phyloP scores from a whole-genome alignment of 2,797 vertebrate species.

The Microtus californicus region DNA sequence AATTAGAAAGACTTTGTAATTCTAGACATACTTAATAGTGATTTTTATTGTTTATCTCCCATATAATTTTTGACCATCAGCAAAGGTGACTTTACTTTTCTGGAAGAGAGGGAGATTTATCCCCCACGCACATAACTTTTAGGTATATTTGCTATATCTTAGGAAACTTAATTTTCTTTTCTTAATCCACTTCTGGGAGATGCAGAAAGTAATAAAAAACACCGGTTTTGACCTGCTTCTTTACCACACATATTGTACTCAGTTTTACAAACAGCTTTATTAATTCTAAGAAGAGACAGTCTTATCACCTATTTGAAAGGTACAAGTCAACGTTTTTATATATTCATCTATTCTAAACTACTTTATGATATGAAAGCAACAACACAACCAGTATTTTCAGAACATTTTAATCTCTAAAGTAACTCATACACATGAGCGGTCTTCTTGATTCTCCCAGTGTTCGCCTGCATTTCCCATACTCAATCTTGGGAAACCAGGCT shows the following conservation, averaged over 20 bases:
- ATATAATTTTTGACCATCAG: background rate
- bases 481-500: background rate
- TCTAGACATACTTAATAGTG: background rate
- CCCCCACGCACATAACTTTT: background rate
- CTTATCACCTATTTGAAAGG: background rate
- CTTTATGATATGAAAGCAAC: background rate
- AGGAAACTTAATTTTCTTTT: background rate
- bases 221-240: background rate
- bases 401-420: background rate
- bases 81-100: background rate
- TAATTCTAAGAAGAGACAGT: background rate
- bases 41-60: background rate
- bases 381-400: background rate
- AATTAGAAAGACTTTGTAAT: background rate
- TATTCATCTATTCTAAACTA: background rate
- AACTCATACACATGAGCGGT: background rate
- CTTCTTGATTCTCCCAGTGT: background rate
- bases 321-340: background rate
- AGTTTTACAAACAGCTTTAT: background rate
- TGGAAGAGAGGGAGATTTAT: background rate
- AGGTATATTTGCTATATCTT: background rate
- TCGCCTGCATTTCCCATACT: rapidly evolving
- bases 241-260: background rate
- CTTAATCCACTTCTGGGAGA: background rate
- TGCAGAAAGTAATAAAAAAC: background rate